phyloP scores from a whole-genome alignment of 2,888 invertebrate species.

The Mellilla xanthometata region DNA sequence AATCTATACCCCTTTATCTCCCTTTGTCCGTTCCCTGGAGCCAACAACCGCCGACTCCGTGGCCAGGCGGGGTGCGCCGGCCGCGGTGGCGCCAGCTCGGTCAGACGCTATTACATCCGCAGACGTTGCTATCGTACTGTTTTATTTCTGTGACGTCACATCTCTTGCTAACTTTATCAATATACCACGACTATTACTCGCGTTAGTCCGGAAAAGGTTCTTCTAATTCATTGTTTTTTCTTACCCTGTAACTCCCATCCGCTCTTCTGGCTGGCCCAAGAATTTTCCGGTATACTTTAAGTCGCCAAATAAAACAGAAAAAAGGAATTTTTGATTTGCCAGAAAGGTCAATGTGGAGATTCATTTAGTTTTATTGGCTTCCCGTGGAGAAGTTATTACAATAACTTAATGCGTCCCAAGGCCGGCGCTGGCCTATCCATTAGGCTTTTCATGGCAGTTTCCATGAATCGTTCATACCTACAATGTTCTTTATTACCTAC shows the following conservation, averaged over 20 bases:
- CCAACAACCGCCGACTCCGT: constrained; percentile 44
- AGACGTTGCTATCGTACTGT: constrained; percentile 63
- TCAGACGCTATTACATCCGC: constrained; percentile 71
- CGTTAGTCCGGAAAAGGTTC: too few species aligned
- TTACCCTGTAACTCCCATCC: too few species aligned
- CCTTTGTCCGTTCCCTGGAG: constrained; percentile 19
- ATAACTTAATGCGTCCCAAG: constrained; percentile 33
- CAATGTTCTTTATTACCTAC: too few species aligned
- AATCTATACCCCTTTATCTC: too few species aligned
- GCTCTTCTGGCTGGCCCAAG: too few species aligned
- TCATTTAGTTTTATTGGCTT: constrained; percentile 47
- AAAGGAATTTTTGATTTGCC: constrained; percentile 1
- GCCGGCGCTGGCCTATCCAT: constrained; percentile 8
- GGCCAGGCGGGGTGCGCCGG: constrained; percentile 54
- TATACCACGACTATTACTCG: too few species aligned
- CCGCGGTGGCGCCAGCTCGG: constrained; percentile 69
- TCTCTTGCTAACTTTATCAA: too few species aligned
- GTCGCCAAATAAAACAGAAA: neutral
- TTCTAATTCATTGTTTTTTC: too few species aligned
- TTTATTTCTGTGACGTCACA: constrained; percentile 43
- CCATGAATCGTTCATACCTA: neutral
- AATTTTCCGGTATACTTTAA: too few species aligned
- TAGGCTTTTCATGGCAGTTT: constrained; percentile 6
- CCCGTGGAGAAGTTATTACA: constrained; percentile 42
- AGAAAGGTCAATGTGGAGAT: constrained; percentile 11